Evolutionary conservation across 2,797 vertebrate species (phyloP), one percentile per base, ranked within the genome.

Genomic region (Tragelaphus eurycerus): DNA sequence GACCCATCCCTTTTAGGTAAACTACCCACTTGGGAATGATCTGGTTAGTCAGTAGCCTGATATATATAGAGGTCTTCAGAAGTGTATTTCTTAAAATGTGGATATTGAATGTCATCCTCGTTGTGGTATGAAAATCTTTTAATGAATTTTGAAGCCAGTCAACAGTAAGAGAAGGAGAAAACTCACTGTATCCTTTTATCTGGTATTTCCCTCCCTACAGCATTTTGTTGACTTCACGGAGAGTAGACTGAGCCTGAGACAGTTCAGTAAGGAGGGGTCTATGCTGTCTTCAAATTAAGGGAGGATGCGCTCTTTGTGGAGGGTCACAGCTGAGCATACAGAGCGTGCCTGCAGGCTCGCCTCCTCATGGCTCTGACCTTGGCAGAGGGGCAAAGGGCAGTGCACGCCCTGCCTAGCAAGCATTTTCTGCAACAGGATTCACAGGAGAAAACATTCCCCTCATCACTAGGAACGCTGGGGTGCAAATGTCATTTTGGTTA

Each of bases 121-220:
- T 81, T 86, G 7, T 83, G 23, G 17, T 21, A 27, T 94, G 34
- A 57, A 94, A 90, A 94, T 54, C 7, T 78, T 55, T 55, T 67
- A 48, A 38, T 57, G 79, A 95, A 23, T 71, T 92, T 88, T 87
- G 21, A 81, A 89, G 67, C 90, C 16, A 54, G 34, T 48, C n/a
- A 43, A 60, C 21, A 43, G 14, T 48, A 74, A 34, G 3, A 1
- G 21, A 87, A 81, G 6, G 52, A 84, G 62, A 62, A 34, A 62
- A 25, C 83, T 16, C 6, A n/a, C 10, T n/a, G 1, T 15, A 29
- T 10, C 54, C 12, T 29, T 83, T 67, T 7, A 60, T 46, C 16
- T 67, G 59, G 6, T 31, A 3, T 74, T 67, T 92, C 60, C 92
- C 31, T 91, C 2, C 17, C 52, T 79, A 17, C n/a, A 59, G n/a